A percentile compares a stretch with the other conserved stretches of the same genome.
Conservation (phyloP, 1,140 invertebrate species). For the Drosophila quadrilineata region DNA sequence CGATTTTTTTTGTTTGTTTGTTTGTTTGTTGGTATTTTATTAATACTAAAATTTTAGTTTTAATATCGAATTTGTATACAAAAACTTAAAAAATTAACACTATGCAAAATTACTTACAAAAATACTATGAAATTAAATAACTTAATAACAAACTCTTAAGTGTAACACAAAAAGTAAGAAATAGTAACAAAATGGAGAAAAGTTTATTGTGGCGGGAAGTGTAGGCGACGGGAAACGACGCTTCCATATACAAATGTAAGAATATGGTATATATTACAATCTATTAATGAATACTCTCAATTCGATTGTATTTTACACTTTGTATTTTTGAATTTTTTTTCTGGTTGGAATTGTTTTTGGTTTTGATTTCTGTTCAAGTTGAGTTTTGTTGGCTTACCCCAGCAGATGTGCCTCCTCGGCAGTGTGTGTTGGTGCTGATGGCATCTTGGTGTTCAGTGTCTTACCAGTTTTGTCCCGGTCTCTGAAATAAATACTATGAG, state of each 20-base stretch:
- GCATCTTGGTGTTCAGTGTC: conserved; percentile 81
- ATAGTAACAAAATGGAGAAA: background rate
- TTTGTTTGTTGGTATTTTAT: conserved; percentile 4
- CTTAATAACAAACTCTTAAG: too few relatives aligned
- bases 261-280: conserved; percentile 30
- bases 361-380: conserved; percentile 17
- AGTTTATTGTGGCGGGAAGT: too few relatives aligned
- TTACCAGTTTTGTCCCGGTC: conserved; percentile 81
- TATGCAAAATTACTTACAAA: conserved; percentile 24
- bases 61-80: too few relatives aligned
- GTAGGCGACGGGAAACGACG: too few relatives aligned
- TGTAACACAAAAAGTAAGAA: conserved; percentile 1
- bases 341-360: conserved; percentile 7
- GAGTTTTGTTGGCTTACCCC: conserved; percentile 75
- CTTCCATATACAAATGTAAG: too few relatives aligned
- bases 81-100: too few relatives aligned
- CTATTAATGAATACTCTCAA: background rate
- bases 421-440: conserved; percentile 81
- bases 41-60: background rate
- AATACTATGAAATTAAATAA: background rate
- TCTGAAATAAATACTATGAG: conserved; percentile 82
- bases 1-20: conserved; percentile 1
- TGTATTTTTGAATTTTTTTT: background rate
- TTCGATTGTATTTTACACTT: background rate
- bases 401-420: conserved; percentile 82